Evolutionary conservation across 2,888 invertebrate species (phyloP), one percentile per base, ranked within the genome.

Genomic region (Noctua janthina): DNA sequence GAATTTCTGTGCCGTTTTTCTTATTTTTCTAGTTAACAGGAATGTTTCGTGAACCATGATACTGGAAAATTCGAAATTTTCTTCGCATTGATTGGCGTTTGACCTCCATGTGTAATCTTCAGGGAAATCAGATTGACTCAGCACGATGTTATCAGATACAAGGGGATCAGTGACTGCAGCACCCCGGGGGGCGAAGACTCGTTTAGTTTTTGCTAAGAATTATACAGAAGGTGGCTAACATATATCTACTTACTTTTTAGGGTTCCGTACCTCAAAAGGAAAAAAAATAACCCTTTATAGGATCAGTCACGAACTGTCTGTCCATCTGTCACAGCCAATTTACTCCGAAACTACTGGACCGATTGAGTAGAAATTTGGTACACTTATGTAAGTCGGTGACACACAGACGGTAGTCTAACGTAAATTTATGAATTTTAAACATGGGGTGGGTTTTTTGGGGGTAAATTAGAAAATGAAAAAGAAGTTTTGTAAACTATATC

Each of bases 91-190:
- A 81, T 83, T 76, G 59, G 68, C 51, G 39, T 82, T 74, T 73
- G 72, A 76, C 74, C 79, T 66, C 43, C 35, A 13, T 73, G 54
- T 83, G 68, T 83, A 76, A 87, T 85, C 85, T 87, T 66, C 69
- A 67, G 76, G 87, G 87, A 84, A 83, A 85, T 85, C 84, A 79
- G 79, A 87, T 87, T 76, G 71, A 66, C 64, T 71, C 76, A 79
- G 73, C 62, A 67, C 62, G 78, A 68, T 76, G 74, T 72, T 87
- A 84, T 77, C 85, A 72, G 83, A 72, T 72, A 72, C 67, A 68
- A 29, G 56, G n/a, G 68, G 68, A 62, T 74, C 74, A 70, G 64
- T 62, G 64, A 59, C 66, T 74, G 76, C 62, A 23, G 74, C 49
- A 73, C 72, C 72, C 75, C 35, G 29, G 59, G 69, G 74, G 49